phyloP scores from a whole-genome alignment of 64 coral and sea anemone genomes.

The Stylophora pistillata region DNA sequence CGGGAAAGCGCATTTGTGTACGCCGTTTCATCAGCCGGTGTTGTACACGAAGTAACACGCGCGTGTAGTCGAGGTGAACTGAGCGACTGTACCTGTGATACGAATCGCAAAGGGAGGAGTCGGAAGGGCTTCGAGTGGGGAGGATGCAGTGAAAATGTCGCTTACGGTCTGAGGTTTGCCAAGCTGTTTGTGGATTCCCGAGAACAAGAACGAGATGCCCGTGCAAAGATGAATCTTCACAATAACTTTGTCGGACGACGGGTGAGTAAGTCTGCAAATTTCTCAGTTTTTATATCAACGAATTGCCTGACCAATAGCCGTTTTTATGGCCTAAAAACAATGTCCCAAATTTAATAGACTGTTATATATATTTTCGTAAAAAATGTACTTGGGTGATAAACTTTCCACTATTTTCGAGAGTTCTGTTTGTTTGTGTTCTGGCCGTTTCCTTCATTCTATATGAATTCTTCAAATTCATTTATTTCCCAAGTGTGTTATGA shows the following conservation, averaged over 20 bases:
- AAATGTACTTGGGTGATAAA: too few species aligned
- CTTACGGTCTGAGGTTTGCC: conserved; percentile 83
- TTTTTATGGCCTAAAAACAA: too few species aligned
- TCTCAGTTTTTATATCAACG: neutral
- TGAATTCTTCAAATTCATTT: conserved; percentile 26
- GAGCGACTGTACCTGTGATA: conserved; percentile 74
- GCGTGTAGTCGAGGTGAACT: conserved; percentile 88
- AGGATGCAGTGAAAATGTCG: conserved; percentile 94
- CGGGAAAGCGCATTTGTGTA: conserved; percentile 92
- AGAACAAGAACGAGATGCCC: conserved; percentile 82
- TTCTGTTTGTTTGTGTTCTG: neutral
- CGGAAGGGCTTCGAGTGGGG: conserved; percentile 92
- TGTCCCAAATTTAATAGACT: neutral
- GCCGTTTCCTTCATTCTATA: neutral
- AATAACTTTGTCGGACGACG: conserved; percentile 92
- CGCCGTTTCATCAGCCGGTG: conserved; percentile 91
- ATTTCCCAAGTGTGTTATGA: conserved; percentile 12
- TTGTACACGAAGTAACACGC: conserved; percentile 92
- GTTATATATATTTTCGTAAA: neutral
- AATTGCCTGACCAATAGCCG: too few species aligned
- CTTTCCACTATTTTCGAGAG: neutral
- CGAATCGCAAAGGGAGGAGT: conserved; percentile 58
- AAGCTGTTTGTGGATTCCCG: conserved; percentile 91
- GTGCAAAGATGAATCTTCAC: conserved; percentile 95
- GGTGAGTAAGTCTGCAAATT: conserved; percentile 50